Percentiles rank a stretch among this genome's conserved stretches.
These are phyloP conservation scores for Tupaia chinensis DNA, from an alignment of 2,113 vertebrate species.

Conservation along the genomic window DNA sequence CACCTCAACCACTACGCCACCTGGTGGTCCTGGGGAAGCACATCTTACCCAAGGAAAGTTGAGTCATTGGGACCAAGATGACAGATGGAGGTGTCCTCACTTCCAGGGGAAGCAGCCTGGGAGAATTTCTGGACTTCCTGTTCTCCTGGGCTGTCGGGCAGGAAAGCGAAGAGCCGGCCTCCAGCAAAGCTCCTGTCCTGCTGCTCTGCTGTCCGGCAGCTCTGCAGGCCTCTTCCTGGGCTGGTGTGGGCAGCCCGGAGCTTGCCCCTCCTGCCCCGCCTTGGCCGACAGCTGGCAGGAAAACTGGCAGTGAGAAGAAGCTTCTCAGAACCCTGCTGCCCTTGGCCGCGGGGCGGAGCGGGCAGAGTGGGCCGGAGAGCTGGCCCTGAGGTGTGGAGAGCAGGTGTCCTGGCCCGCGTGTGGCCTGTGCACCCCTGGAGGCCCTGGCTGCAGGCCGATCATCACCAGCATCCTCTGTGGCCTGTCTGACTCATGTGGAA, in stretches of 20 bases:
- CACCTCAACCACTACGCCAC: too few species aligned
- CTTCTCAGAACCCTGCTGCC: rapidly evolving
- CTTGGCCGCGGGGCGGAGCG: background rate
- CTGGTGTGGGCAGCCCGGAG: too few species aligned
- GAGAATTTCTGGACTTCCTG: background rate
- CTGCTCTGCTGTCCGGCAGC: background rate
- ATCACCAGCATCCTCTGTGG: background rate
- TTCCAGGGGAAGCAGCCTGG: background rate
- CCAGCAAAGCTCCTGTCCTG: background rate
- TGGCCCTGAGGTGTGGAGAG: background rate
- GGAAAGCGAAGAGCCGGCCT: background rate
- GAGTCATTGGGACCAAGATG: background rate
- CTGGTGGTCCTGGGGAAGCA: too few species aligned
- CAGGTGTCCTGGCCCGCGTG: rapidly evolving
- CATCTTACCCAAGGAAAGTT: background rate
- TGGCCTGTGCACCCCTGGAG: background rate
- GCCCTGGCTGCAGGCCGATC: background rate
- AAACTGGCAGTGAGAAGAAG: background rate
- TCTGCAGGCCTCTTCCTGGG: background rate
- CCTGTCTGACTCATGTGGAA: background rate
- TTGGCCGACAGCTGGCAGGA: background rate
- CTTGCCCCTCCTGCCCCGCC: too few species aligned
- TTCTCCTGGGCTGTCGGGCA: too few species aligned
- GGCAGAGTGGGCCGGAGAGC: too few species aligned
- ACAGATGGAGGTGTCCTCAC: background rate